Base-by-base conservation (phyloP, 2,797 vertebrate species). In the Mormyrops boulengeri region DNA sequence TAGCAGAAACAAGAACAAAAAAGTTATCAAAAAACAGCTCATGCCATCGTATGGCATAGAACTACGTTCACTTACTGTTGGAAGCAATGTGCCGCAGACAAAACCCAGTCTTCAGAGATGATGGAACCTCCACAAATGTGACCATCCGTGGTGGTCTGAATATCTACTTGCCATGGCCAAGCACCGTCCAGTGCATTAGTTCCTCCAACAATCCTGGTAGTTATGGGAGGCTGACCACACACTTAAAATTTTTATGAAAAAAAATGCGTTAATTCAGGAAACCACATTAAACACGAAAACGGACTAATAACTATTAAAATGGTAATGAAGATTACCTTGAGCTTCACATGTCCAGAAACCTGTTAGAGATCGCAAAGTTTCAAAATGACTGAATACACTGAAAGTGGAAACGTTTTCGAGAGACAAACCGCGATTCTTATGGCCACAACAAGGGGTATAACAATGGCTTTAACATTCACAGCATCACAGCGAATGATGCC, bases 41-140 rank as follows among this genome's bases (percentile, higher is more conserved):
- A 89, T 66, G 1, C 30, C 50, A 34, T 88, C 44, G 7, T 80
- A 80, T 17, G 41, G 38, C 73, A 41, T 80, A 9, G 5, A 80
- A n/a, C 14, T 47, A 47, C 8, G 0, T 9, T 47, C 41, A 80
- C 49, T 95, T 94, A 97, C 96, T 94, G 91, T 88, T 93, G 92
- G 90, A 96, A 96, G 91, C 96, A 96, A 88, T 97, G 96, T 55
- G 95, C 96, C 1, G 96, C 96, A 89, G 95, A 96, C 12, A 96
- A 91, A 88, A 96, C 91, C 96, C 96, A 97, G 88, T 38, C 53
- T 53, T 92, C 4, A 0, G 93, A 14, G 89, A 97, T 96, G 91
- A 97, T 89, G 77, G 95, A 94, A 87, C 96, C 96, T 91, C 96
- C 96, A 90, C 96, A 97, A 86, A 96, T 14, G 80, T 96, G 96